Evolutionary conservation across 2,888 invertebrate species (phyloP).

Genomic region (Cheilosia vernalis): DNA sequence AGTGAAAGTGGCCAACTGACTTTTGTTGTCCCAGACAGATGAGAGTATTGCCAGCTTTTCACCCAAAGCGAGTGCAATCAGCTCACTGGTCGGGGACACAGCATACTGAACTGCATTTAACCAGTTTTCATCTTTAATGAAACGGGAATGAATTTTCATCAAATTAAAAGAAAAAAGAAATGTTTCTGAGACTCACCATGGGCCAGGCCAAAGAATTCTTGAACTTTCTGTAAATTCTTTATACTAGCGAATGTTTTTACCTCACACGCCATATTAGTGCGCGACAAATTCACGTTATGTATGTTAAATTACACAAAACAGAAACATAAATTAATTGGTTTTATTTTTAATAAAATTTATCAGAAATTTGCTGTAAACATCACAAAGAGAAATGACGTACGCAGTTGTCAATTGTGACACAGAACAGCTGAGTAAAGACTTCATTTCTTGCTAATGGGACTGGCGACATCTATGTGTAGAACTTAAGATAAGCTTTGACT

Average conservation of each 20-base stretch:
- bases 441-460: not conserved
- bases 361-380: conserved; percentile 50
- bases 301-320: not conserved
- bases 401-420: conserved; percentile 51
- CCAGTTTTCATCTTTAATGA: conserved; percentile 85
- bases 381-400: conserved; percentile 66
- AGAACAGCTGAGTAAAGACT: conserved; percentile 32
- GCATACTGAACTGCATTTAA: conserved; percentile 88
- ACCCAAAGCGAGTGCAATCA: conserved; percentile 87
- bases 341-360: conserved; percentile 30
- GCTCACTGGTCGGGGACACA: conserved; percentile 89
- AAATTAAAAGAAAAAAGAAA: not conserved
- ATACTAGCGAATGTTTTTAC: conserved; percentile 87
- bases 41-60: conserved; percentile 87
- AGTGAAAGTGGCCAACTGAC: conserved; percentile 84
- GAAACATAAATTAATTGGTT: conserved; percentile 51
- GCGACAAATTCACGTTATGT: not conserved
- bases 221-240: conserved; percentile 86
- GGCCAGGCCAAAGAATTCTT: conserved; percentile 85
- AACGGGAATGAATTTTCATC: not conserved
- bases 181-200: conserved; percentile 80
- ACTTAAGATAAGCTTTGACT: not conserved
- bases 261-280: conserved; percentile 84
- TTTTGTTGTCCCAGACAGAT: conserved; percentile 86
- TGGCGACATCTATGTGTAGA: conserved; percentile 11